phyloP scores from a whole-genome alignment of 2,797 vertebrate genomes.

The Cheirogaleus major region DNA sequence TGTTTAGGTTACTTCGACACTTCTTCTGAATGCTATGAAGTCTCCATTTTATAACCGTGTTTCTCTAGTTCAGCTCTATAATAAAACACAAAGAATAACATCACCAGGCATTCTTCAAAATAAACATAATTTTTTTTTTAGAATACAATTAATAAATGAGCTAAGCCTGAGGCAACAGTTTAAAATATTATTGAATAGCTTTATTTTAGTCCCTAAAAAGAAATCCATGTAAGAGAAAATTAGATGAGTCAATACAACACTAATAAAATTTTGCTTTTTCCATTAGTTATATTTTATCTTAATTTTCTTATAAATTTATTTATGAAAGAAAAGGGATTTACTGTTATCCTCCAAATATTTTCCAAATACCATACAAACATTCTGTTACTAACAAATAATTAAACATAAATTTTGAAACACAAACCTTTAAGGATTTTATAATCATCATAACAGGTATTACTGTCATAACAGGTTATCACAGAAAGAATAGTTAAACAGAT shows the following conservation, averaged over 20 bases:
- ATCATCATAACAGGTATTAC: neutral
- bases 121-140: neutral
- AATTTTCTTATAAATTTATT: slow-evolving; percentile 27
- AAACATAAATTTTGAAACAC: slow-evolving; percentile 16
- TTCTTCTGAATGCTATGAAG: slow-evolving; percentile 89
- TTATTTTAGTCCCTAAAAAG: slow-evolving; percentile 24
- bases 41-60: slow-evolving; percentile 99
- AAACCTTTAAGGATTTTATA: slow-evolving; percentile 29
- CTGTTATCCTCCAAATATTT: neutral
- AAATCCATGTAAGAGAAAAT: neutral
- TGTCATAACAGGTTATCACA: neutral
- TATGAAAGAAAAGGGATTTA: slow-evolving; percentile 17
- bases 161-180: neutral
- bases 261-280: slow-evolving; percentile 7
- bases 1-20: slow-evolving; percentile 51
- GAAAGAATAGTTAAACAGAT: neutral
- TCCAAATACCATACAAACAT: neutral
- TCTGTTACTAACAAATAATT: slow-evolving; percentile 20
- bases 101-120: slow-evolving; percentile 46
- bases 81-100: slow-evolving; percentile 78
- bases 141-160: neutral
- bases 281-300: neutral
- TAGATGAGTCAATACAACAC: neutral
- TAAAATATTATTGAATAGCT: slow-evolving; percentile 30
- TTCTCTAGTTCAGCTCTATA: slow-evolving; percentile 98